These are phyloP conservation scores for Drosophila santomea DNA, from an alignment of 1,140 invertebrate species.

Conservation along the genomic window DNA sequence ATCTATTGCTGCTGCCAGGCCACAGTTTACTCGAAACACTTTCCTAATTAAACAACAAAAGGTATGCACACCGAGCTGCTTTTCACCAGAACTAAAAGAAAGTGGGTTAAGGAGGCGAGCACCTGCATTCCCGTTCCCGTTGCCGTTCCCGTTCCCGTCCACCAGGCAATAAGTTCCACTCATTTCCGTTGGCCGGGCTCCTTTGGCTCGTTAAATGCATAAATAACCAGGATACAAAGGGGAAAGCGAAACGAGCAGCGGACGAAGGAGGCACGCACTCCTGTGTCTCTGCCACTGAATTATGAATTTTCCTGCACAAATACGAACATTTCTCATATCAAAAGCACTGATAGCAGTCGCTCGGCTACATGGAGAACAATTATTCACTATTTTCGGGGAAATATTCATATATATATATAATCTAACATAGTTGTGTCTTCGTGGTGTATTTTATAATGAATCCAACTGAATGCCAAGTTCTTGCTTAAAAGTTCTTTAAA, in stretches of 20 bases:
- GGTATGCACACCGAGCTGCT: slow-evolving; percentile 29
- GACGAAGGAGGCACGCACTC: slow-evolving; percentile 24
- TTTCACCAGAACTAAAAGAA: not conserved
- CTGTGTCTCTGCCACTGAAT: slow-evolving; percentile 54
- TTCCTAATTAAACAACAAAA: slow-evolving; percentile 78
- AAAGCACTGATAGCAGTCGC: slow-evolving; percentile 23
- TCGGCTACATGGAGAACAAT: not conserved
- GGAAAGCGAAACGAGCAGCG: not conserved
- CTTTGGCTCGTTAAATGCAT: slow-evolving; percentile 59
- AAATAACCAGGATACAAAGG: slow-evolving; percentile 49
- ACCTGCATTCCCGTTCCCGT: slow-evolving; percentile 1
- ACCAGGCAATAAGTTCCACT: slow-evolving; percentile 55
- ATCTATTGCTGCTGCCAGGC: slow-evolving; percentile 45
- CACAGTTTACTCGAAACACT: slow-evolving; percentile 57
- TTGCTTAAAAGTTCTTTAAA: too few relatives aligned
- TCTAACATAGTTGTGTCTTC: too few relatives aligned
- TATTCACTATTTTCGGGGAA: too few relatives aligned
- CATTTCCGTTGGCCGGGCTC: slow-evolving; percentile 45
- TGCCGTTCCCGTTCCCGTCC: slow-evolving; percentile 5
- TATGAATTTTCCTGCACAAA: slow-evolving; percentile 65
- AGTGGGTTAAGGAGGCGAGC: not conserved
- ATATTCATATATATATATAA: too few relatives aligned
- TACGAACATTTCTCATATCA: slow-evolving; percentile 51
- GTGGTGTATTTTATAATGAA: too few relatives aligned
- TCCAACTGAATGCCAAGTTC: not conserved